Conservation (phyloP, 2,113 vertebrate genomes). For the Micronycteris hirsuta region DNA sequence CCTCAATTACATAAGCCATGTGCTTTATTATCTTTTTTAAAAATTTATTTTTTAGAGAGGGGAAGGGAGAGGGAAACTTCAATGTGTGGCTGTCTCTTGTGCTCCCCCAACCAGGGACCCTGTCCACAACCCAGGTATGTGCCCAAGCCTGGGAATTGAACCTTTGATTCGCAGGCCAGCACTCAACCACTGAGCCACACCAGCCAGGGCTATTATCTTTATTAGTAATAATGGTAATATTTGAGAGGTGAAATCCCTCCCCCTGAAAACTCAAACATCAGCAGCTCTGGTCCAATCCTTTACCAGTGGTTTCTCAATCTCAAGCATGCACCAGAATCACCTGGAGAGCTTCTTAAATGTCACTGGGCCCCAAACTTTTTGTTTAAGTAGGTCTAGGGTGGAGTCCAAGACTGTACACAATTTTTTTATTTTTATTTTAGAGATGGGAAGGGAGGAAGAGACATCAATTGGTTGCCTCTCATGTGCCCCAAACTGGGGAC, state of each 20-base stretch:
- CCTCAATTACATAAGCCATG: not conserved
- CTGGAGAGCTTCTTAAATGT: not conserved
- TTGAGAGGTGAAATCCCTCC: not conserved
- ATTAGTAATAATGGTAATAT: not conserved
- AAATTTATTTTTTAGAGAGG: no score
- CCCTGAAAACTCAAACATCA: not conserved
- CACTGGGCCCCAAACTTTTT: not conserved
- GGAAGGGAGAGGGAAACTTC: no score
- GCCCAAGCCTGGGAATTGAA: no score
- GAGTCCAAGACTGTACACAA: not conserved
- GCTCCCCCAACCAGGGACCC: no score
- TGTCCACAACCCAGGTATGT: no score
- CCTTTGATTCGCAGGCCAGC: no score
- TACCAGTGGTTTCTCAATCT: not conserved
- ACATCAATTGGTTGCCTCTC: no score
- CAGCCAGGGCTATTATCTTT: not conserved
- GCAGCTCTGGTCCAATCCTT: not conserved
- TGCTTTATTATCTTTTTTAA: not conserved
- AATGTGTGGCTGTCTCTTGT: no score
- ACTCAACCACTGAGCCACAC: no score
- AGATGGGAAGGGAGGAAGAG: no score
- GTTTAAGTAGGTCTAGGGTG: not conserved
- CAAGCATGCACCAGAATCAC: not conserved
- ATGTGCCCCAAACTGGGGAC: no score
- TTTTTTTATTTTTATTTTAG: not conserved